Evolutionary conservation across 2,113 vertebrate genomes (phyloP).

Genomic region (Eclectus roratus): DNA sequence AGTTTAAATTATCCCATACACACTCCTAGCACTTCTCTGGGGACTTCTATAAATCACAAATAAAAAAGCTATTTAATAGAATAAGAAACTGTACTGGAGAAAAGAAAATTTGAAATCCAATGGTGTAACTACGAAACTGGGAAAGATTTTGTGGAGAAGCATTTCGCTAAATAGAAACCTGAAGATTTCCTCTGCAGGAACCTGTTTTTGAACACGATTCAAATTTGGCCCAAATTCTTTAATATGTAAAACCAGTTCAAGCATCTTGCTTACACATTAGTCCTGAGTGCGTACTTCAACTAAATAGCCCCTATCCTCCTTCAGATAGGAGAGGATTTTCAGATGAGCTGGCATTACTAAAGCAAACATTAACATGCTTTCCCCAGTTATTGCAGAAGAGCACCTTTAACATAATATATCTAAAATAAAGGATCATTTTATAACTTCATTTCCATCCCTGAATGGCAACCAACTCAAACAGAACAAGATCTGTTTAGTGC

Average conservation of each 20-base stretch:
- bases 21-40: neutral
- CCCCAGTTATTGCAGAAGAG: neutral
- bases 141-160: neutral
- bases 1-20: neutral
- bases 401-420: neutral
- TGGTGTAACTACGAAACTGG: neutral
- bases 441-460: conserved; percentile 42
- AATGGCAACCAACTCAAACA: conserved; percentile 43
- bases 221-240: neutral
- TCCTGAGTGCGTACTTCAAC: neutral
- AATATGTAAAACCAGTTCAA: neutral
- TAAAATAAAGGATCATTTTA: conserved; percentile 3
- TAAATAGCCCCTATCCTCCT: neutral
- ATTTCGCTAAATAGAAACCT: neutral
- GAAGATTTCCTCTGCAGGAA: neutral
- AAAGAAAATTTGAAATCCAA: neutral
- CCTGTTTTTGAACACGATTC: neutral
- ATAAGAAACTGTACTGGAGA: neutral
- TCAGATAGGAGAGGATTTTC: neutral
- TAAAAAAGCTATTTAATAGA: neutral
- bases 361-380: neutral
- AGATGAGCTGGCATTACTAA: neutral
- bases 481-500: conserved; percentile 42
- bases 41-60: neutral
- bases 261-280: neutral